Percentiles rank a stretch among this genome's conserved stretches.
Conservation (phyloP, 2,113 vertebrate species). For the Callopanchax toddi region DNA sequence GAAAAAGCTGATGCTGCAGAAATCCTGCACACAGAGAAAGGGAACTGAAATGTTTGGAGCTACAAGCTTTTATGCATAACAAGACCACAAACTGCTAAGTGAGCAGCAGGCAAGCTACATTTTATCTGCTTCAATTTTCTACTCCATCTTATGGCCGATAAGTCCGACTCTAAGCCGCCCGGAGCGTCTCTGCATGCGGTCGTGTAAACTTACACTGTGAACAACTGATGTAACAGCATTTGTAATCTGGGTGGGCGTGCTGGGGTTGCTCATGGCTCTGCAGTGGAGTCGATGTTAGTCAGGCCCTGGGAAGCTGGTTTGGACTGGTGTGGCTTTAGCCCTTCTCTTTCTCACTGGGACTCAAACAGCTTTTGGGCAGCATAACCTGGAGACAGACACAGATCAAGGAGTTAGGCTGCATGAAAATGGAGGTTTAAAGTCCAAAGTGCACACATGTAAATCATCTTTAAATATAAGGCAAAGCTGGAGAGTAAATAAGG, state of each 20-base stretch:
- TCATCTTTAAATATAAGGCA: conserved; percentile 9
- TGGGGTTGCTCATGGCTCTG: conserved; percentile 75
- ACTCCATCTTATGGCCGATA: background rate
- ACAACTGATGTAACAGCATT: conserved; percentile 63
- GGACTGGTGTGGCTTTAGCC: conserved; percentile 75
- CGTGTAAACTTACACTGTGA: conserved; percentile 69
- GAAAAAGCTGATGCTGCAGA: conserved; percentile 55
- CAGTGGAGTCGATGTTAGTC: conserved; percentile 40
- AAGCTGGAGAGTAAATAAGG: background rate
- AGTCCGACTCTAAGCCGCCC: background rate
- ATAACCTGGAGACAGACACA: conserved; percentile 77
- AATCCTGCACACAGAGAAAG: conserved; percentile 29
- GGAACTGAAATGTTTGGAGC: conserved; percentile 5
- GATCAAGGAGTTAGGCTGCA: conserved; percentile 29
- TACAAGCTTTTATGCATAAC: background rate
- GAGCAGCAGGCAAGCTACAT: background rate
- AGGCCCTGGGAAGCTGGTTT: conserved; percentile 45
- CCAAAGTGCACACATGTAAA: conserved; percentile 1
- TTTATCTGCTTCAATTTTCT: conserved; percentile 5
- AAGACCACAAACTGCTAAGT: background rate
- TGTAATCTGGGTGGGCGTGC: conserved; percentile 56
- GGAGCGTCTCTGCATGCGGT: conserved; percentile 4
- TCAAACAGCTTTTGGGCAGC: conserved; percentile 82
- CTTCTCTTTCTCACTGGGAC: conserved; percentile 84
- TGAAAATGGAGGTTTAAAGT: conserved; percentile 3